Evolutionary conservation across 2,113 vertebrate species (phyloP), one percentile per base, ranked within the genome.

Genomic region (Bungarus multicinctus): DNA sequence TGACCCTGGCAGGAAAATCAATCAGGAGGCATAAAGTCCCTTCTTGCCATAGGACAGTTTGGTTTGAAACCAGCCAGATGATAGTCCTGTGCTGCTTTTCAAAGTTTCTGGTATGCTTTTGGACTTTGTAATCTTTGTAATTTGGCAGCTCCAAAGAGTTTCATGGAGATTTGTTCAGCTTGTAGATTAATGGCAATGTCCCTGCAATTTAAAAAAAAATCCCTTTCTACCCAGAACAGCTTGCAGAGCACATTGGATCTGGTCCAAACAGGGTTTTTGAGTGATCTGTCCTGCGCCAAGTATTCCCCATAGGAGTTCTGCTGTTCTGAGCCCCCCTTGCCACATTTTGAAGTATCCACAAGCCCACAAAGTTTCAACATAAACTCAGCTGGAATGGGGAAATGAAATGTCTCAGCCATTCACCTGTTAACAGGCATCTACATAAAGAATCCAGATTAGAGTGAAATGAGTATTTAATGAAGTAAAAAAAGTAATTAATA

Each of bases 331-430:
- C 39, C 7, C 94, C 94, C 69, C 91, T 58, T n/a, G 23, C 93
- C 88, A 64, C 27, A 85, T 0, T 64, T 34, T 4, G 1, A 92
- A 60, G 34, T 81, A 94, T 94, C 93, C 94, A 88, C 55, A 90
- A 94, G 95, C 53, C 18, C 43, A 53, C 9, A 54, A 43, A 43
- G 52, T 92, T 95, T 50, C 91, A 94, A 43, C 25, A 52, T 25
- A 91, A 43, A 64, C 47, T 91, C 81, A 69, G 30, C 90, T 11
- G 34, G 88, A 94, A 94, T 50, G 39, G 0, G 91, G 18, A 93
- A 92, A 95, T 92, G 0, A 93, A 64, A 92, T 94, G 95, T 95
- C 90, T 18, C 81, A 94, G 50, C 92, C 89, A 93, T 55, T 91
- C 94, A 87, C 50, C 86, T 95, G 52, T 92, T 93, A 90, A 93